These are phyloP conservation scores for Nycticryphes semicollaris DNA, from an alignment of 2,113 vertebrate species.

Conservation along the genomic window DNA sequence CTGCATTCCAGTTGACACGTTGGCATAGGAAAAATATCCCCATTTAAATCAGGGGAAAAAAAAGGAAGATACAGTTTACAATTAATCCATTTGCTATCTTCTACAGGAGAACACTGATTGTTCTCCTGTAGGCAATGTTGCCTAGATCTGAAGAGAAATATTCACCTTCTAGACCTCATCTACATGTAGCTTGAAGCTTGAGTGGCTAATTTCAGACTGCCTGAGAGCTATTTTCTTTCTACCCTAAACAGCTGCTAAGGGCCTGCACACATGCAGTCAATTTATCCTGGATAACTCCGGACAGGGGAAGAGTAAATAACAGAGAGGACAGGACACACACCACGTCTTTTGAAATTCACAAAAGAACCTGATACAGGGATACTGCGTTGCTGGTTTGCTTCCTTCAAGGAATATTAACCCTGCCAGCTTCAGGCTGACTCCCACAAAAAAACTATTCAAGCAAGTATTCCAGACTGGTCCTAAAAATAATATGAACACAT, in stretches of 20 bases:
- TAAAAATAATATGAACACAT: conserved; percentile 28
- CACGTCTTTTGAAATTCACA: not conserved
- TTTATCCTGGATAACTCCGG: not conserved
- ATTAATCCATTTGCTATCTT: not conserved
- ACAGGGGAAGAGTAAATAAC: not conserved
- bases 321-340: not conserved
- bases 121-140: not conserved
- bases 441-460: not conserved
- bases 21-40: not conserved
- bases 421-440: not conserved
- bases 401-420: not conserved
- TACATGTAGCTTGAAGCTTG: not conserved
- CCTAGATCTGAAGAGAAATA: not conserved
- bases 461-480: not conserved
- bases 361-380: not conserved
- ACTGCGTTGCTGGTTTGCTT: not conserved
- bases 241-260: not conserved
- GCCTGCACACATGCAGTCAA: not conserved
- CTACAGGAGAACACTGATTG: not conserved
- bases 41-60: not conserved
- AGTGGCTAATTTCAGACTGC: not conserved
- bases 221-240: not conserved
- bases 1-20: not conserved
- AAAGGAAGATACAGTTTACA: not conserved
- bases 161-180: not conserved